These are phyloP conservation scores for Andrena marginata DNA, from an alignment of 2,888 invertebrate species.

Conservation along the genomic window DNA sequence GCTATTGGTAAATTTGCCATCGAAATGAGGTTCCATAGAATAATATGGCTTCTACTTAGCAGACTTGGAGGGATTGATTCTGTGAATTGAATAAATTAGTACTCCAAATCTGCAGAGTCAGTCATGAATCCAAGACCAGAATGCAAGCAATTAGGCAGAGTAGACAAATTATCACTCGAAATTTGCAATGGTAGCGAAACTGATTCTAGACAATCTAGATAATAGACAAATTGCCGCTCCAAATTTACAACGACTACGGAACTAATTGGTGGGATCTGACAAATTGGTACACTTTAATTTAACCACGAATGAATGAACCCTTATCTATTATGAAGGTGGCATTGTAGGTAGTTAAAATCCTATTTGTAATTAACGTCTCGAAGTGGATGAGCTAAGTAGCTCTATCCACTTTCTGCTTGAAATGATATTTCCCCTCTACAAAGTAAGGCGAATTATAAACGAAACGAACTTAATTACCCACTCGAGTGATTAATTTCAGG, in stretches of 20 bases:
- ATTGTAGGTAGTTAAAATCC: neutral
- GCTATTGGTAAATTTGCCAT: too few species aligned
- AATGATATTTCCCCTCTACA: too few species aligned
- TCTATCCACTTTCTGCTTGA: too few species aligned
- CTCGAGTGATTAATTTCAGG: too few species aligned
- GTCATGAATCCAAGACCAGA: neutral
- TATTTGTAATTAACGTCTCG: neutral
- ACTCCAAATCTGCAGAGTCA: neutral
- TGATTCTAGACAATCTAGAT: neutral
- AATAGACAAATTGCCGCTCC: neutral
- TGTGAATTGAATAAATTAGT: neutral
- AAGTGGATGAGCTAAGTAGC: neutral
- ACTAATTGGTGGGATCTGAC: conserved; percentile 8
- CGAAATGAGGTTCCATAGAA: neutral
- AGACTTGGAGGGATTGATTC: neutral
- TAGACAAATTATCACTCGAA: conserved; percentile 14
- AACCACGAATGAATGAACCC: neutral
- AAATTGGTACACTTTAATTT: conserved; percentile 12
- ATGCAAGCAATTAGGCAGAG: neutral
- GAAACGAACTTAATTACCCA: too few species aligned
- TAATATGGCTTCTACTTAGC: neutral
- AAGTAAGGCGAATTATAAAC: too few species aligned
- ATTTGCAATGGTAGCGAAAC: conserved; percentile 20
- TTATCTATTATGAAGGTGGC: neutral
- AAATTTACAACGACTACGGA: neutral